phyloP scores from a whole-genome alignment of 2,888 invertebrate genomes.

The Clivina fossor region DNA sequence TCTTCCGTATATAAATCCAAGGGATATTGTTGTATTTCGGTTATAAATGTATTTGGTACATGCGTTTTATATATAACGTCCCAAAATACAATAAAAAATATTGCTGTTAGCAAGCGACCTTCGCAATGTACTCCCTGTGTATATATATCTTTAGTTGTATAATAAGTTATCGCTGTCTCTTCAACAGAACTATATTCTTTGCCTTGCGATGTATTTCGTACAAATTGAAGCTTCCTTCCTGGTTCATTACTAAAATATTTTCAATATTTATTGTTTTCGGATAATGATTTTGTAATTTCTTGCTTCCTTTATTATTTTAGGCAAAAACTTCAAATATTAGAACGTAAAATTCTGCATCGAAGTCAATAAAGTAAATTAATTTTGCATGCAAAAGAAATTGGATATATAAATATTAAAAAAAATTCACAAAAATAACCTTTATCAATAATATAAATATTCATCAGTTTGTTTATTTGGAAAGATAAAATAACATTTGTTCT shows the following conservation, averaged over 20 bases:
- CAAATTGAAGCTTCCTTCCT: constrained; percentile 48
- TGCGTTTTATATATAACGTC: constrained; percentile 67
- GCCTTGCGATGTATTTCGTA: constrained; percentile 44
- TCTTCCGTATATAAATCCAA: constrained; percentile 67
- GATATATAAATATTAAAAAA: no score
- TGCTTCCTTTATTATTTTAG: no score
- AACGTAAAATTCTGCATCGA: no score
- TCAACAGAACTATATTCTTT: constrained; percentile 58
- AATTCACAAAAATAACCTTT: no score
- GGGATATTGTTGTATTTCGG: constrained; percentile 67
- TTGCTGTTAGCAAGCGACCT: constrained; percentile 44
- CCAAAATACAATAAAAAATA: constrained; percentile 66
- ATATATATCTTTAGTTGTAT: constrained; percentile 53
- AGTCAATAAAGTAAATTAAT: no score
- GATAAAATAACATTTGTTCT: no score
- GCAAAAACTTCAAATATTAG: no score
- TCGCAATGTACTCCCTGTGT: constrained; percentile 53
- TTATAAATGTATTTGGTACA: constrained; percentile 63
- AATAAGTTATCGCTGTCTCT: constrained; percentile 58
- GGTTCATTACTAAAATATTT: constrained; percentile 41
- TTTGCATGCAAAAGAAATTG: no score
- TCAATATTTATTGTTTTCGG: constrained; percentile 1
- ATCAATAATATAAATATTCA: no score
- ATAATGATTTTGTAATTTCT: no score
- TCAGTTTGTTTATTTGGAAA: no score